A percentile compares a stretch with the other conserved stretches of the same genome.
These are phyloP conservation scores for Brachyhypopomus occidentalis DNA, from an alignment of 2,113 vertebrate species.

Conservation along the genomic window DNA sequence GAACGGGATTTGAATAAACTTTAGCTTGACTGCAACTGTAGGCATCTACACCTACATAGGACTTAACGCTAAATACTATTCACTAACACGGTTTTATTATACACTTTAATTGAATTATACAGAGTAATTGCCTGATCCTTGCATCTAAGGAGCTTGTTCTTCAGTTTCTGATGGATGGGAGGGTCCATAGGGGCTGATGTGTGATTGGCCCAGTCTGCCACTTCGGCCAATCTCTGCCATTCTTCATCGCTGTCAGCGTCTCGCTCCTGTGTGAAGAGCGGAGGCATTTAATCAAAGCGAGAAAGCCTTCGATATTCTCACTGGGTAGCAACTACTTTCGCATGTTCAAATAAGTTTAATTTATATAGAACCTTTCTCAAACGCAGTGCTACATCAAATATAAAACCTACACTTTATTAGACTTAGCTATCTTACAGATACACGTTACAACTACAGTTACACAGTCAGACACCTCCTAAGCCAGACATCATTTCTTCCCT, in stretches of 20 bases:
- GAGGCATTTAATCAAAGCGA: neutral
- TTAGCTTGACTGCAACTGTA: neutral
- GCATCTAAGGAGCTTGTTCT: conserved; percentile 68
- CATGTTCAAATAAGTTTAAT: no score
- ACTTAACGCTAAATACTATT: conserved; percentile 18
- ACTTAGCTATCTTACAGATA: neutral
- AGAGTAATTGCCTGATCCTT: conserved; percentile 76
- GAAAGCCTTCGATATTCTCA: neutral
- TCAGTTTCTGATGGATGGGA: conserved; percentile 71
- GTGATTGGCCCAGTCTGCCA: conserved; percentile 68
- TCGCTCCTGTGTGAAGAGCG: conserved; percentile 63
- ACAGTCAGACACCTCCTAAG: no score
- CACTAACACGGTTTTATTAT: neutral
- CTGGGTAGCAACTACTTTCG: neutral
- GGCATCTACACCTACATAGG: neutral
- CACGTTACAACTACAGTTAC: neutral
- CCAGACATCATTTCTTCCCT: no score
- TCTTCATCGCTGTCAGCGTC: conserved; percentile 79
- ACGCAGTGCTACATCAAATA: neutral
- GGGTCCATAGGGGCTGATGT: conserved; percentile 65
- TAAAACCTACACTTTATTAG: neutral
- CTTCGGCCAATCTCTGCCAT: conserved; percentile 76
- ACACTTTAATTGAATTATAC: conserved; percentile 19
- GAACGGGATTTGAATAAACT: conserved; percentile 22
- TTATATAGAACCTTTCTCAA: no score